Evolutionary conservation across 1,140 invertebrate genomes (phyloP).

Genomic region (Ceratina japonica): DNA sequence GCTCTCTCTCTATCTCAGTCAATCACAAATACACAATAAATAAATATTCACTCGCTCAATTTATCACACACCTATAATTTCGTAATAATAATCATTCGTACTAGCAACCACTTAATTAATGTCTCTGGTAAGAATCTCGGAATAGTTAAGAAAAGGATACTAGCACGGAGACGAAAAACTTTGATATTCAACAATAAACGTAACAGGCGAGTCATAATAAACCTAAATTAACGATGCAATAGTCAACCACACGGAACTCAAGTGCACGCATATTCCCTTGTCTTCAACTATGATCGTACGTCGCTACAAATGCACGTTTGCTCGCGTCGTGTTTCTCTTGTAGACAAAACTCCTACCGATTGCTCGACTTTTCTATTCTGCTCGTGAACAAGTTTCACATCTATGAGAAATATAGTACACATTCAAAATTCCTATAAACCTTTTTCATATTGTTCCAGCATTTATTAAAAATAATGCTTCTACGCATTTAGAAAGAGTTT

Average conservation of each 20-base stretch:
- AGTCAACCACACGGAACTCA: slow-evolving; percentile 22
- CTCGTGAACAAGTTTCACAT: background rate
- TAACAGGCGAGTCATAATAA: slow-evolving; percentile 3
- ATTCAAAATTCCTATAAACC: no score
- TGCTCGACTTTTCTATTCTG: background rate
- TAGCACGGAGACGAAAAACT: slow-evolving; percentile 4
- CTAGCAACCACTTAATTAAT: slow-evolving; percentile 22
- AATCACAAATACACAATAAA: slow-evolving; percentile 47
- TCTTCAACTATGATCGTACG: slow-evolving; percentile 18
- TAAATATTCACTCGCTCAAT: slow-evolving; percentile 47
- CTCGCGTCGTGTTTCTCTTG: background rate
- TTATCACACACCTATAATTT: slow-evolving; percentile 27
- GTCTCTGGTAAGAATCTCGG: slow-evolving; percentile 1
- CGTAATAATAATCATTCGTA: slow-evolving; percentile 14
- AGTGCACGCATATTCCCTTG: background rate
- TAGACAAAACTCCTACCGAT: background rate
- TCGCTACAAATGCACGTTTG: slow-evolving; percentile 33
- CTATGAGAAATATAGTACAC: no score
- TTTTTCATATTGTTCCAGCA: no score
- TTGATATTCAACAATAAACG: slow-evolving; percentile 5
- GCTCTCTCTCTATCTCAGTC: slow-evolving; percentile 31
- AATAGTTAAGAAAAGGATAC: slow-evolving; percentile 28
- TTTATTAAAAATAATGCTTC: no score
- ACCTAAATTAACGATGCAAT: slow-evolving; percentile 35
- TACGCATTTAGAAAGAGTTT: no score